Evolutionary conservation across 2,797 vertebrate genomes (phyloP).

Genomic region (Danio jaintianensis): DNA sequence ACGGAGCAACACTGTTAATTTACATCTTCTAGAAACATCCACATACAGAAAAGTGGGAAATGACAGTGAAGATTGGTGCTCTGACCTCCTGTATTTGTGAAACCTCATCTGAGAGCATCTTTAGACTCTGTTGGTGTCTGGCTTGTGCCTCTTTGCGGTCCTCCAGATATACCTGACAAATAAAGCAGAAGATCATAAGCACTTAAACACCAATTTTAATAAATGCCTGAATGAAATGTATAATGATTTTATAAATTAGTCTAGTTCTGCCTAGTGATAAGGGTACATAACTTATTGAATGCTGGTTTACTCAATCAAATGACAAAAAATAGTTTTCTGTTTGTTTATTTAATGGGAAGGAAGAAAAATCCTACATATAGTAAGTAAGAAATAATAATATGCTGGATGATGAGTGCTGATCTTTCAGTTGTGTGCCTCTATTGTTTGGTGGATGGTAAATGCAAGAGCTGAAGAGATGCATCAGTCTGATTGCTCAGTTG

Average conservation of each 20-base stretch:
- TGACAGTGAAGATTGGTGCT: slow-evolving; percentile 10
- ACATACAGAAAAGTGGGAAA: background rate
- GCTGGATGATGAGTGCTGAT: too few species aligned
- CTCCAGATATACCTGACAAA: slow-evolving; percentile 88
- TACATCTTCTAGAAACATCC: slow-evolving; percentile 21
- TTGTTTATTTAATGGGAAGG: too few species aligned
- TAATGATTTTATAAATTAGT: background rate
- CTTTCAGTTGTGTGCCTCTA: too few species aligned
- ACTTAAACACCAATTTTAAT: background rate
- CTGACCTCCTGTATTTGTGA: slow-evolving; percentile 92
- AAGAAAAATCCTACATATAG: too few species aligned
- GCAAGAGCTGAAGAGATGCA: too few species aligned
- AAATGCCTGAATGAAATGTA: background rate
- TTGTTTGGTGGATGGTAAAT: too few species aligned
- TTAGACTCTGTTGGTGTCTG: slow-evolving; percentile 83
- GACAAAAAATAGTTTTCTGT: too few species aligned
- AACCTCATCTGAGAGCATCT: slow-evolving; percentile 89
- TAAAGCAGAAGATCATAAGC: background rate
- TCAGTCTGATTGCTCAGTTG: too few species aligned
- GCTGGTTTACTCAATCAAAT: too few species aligned
- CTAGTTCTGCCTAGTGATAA: too few species aligned
- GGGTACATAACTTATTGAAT: too few species aligned
- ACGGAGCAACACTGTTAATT: slow-evolving; percentile 29
- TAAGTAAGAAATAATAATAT: too few species aligned
- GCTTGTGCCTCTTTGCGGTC: slow-evolving; percentile 81